Percentiles rank a stretch among this genome's conserved stretches.
Conservation (phyloP, 2,113 vertebrate genomes). For the Noctilio leporinus region DNA sequence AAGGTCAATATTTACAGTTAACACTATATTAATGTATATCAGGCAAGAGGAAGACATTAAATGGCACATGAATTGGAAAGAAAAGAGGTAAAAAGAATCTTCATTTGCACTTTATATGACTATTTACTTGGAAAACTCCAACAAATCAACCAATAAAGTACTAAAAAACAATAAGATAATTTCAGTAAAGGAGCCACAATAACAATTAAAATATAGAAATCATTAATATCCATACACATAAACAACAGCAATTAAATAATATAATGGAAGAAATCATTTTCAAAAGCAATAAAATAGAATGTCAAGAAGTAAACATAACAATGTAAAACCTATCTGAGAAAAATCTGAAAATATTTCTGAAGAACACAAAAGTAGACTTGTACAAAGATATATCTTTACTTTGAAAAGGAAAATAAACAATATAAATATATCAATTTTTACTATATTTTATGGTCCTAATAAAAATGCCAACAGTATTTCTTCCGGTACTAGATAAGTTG, state of each 20-base stretch:
- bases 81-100: neutral
- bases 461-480: neutral
- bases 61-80: neutral
- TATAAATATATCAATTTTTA: neutral
- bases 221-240: neutral
- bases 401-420: neutral
- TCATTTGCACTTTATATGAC: neutral
- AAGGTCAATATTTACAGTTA: neutral
- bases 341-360: neutral
- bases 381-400: neutral
- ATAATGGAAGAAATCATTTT: neutral
- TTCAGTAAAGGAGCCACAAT: neutral
- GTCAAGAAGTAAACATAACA: neutral
- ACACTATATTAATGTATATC: neutral
- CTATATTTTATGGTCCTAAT: neutral
- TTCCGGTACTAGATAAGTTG: neutral
- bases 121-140: neutral
- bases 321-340: neutral
- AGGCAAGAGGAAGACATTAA: neutral
- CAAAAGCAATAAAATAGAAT: constrained; percentile 10
- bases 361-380: neutral
- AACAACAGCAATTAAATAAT: neutral
- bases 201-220: neutral
- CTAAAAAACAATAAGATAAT: neutral
- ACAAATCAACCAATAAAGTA: neutral